These are phyloP conservation scores for Brenthis ino DNA, from an alignment of 2,888 invertebrate species.

Conservation along the genomic window DNA sequence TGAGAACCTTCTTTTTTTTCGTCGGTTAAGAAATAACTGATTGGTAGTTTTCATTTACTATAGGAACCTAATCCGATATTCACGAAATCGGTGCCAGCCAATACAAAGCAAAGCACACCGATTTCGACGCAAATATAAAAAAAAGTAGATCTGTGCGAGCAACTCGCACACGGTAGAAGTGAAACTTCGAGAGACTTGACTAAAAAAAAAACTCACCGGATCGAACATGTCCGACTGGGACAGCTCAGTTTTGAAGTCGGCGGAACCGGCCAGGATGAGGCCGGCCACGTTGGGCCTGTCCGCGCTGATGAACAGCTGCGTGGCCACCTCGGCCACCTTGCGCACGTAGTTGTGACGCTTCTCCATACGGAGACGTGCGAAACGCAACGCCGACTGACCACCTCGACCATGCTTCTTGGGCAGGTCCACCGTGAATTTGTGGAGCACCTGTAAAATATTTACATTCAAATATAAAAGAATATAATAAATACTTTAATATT, in stretches of 20 bases:
- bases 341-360: conserved; percentile 99
- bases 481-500: neutral
- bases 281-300: conserved; percentile 99
- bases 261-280: conserved; percentile 98
- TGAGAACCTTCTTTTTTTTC: too few relatives aligned
- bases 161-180: too few relatives aligned
- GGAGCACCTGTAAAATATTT: conserved; percentile 85
- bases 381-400: conserved; percentile 99
- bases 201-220: conserved; percentile 86
- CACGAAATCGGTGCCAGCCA: too few relatives aligned
- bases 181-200: too few relatives aligned
- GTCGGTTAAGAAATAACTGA: too few relatives aligned
- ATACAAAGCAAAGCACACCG: too few relatives aligned
- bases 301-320: conserved; percentile 97
- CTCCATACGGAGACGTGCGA: conserved; percentile 99
- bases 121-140: too few relatives aligned
- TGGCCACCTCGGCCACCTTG: conserved; percentile 92
- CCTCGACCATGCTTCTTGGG: conserved; percentile 99
- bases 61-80: too few relatives aligned
- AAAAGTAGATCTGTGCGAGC: too few relatives aligned
- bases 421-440: conserved; percentile 98
- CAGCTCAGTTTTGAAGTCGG: conserved; percentile 99
- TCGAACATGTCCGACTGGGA: conserved; percentile 99
- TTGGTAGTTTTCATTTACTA: too few relatives aligned
- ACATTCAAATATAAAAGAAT: neutral